Percentiles rank a stretch among this genome's conserved stretches.
Evolutionary conservation across 2,113 vertebrate species (phyloP).

Genomic region (Elaphurus davidianus): DNA sequence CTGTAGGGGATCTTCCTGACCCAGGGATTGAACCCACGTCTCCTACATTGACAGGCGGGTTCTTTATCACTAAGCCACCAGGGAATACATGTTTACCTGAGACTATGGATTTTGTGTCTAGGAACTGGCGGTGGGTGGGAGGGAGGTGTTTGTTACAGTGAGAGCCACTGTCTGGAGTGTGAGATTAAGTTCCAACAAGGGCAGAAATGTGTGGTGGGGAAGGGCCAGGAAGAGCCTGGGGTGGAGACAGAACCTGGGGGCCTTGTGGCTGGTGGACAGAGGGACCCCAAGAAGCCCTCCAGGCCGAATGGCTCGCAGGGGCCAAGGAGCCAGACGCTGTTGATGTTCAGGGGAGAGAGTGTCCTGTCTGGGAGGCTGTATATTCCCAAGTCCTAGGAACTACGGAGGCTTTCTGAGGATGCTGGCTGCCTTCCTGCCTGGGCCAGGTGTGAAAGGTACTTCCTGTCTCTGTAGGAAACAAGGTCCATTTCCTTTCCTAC

Average conservation of each 20-base stretch:
- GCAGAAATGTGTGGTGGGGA: background rate
- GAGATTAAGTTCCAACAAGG: background rate
- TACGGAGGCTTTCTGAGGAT: background rate
- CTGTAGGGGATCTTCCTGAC: background rate
- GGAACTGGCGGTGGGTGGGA: background rate
- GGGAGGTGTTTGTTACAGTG: background rate
- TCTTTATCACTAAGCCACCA: background rate
- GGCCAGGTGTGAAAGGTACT: background rate
- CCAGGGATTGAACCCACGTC: accelerated
- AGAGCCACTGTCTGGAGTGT: background rate
- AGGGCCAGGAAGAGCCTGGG: background rate
- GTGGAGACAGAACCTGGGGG: background rate
- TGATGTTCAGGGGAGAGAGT: background rate
- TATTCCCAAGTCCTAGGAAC: background rate
- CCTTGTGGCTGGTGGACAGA: background rate
- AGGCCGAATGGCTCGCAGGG: background rate
- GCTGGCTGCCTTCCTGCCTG: too few relatives aligned
- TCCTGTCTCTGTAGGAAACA: background rate
- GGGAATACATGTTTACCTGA: background rate
- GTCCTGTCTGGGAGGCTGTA: background rate
- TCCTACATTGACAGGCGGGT: background rate
- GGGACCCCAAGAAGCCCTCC: background rate
- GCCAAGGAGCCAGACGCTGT: background rate
- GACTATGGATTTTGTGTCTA: background rate
- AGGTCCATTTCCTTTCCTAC: background rate